phyloP scores from a whole-genome alignment of 2,888 invertebrate genomes.

The Ditylenchus weischeri region DNA sequence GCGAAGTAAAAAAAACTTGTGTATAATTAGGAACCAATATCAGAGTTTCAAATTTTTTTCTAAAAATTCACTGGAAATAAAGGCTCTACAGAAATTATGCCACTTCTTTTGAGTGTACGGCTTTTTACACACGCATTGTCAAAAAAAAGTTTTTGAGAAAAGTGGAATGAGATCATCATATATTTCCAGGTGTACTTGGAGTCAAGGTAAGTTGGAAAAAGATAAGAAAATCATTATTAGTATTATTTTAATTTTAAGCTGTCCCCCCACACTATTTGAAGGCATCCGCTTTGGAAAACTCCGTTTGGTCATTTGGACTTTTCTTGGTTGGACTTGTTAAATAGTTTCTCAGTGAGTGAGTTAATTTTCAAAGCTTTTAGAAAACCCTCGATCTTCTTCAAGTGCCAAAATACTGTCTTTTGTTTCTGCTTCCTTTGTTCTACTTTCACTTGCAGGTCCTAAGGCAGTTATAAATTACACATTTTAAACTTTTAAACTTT shows the following conservation, averaged over 20 bases:
- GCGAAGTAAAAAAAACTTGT: no score
- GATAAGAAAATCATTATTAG: no score
- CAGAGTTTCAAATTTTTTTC: no score
- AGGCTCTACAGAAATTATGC: no score
- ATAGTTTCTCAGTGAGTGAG: neutral
- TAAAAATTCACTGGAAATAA: no score
- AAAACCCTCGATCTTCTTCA: conserved; percentile 49
- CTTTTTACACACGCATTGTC: no score
- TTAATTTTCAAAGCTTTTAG: conserved; percentile 18
- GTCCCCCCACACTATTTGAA: conserved; percentile 46
- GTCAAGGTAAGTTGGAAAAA: neutral
- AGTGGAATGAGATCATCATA: conserved; percentile 7
- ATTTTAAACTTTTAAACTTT: neutral
- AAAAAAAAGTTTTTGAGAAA: no score
- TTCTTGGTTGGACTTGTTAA: conserved; percentile 29
- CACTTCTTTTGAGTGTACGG: no score
- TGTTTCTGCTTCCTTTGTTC: conserved; percentile 51
- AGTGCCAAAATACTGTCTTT: conserved; percentile 52
- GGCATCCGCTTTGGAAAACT: conserved; percentile 10
- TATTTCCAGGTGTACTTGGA: conserved; percentile 6
- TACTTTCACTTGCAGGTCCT: conserved; percentile 48
- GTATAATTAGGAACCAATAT: no score
- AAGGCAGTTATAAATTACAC: neutral
- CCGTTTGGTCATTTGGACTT: conserved; percentile 32
- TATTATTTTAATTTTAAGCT: conserved; percentile 8